Conservation (phyloP, 2,113 vertebrate species). For the Noturus placidus region DNA sequence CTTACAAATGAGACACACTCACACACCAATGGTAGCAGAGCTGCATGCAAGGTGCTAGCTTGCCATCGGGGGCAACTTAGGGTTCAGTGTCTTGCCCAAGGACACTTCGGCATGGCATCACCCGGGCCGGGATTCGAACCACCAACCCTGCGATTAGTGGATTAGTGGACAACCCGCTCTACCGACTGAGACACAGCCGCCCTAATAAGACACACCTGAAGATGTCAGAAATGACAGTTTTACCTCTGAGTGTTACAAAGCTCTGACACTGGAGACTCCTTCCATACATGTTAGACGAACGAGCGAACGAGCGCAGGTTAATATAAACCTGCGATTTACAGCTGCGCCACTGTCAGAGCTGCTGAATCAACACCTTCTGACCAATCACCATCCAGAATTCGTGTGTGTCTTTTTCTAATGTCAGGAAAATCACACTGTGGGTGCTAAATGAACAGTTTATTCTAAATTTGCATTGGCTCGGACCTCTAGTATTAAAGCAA, state of each 20-base stretch:
- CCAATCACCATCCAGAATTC: neutral
- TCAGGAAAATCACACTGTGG: neutral
- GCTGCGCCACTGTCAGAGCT: neutral
- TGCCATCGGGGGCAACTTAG: too few species aligned
- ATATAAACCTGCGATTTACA: neutral
- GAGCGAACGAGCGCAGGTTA: neutral
- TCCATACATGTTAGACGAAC: neutral
- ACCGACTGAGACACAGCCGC: too few species aligned
- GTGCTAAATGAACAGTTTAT: neutral
- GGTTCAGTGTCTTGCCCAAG: too few species aligned
- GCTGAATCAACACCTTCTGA: neutral
- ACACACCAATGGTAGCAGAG: too few species aligned
- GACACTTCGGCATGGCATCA: too few species aligned
- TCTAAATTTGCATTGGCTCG: neutral
- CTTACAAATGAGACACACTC: too few species aligned
- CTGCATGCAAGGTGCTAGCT: too few species aligned
- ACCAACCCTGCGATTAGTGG: too few species aligned
- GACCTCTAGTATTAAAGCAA: neutral
- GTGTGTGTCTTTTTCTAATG: neutral
- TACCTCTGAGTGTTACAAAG: neutral
- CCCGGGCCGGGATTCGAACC: too few species aligned
- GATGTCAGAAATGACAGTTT: neutral
- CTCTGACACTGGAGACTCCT: neutral
- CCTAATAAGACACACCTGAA: neutral
- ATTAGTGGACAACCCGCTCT: too few species aligned